Evolutionary conservation across 1,140 invertebrate genomes (phyloP), one percentile per base, ranked within the genome.

Genomic region (Rhagoletis pomonella): DNA sequence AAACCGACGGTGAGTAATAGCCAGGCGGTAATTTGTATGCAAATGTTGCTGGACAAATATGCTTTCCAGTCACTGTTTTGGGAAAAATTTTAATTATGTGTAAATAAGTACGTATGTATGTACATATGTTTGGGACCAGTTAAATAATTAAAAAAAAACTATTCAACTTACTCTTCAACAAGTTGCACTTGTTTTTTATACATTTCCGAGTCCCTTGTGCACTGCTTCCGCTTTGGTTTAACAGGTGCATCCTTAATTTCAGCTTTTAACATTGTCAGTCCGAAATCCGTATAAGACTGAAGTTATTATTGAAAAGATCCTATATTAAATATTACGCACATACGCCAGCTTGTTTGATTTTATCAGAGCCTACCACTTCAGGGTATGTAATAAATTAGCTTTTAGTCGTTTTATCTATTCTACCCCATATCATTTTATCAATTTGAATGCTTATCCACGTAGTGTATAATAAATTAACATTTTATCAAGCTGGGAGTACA

Each of bases 11-110:
- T 86, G 39, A 86, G 3, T 14, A 86, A 60, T 19, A 86, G 6
- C 59, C 84, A 86, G 29, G 84, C 84, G 58, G 60, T 64, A 6
- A 86, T 29, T 59, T 86, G 84, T 42, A 86, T 39, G 84, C 55
- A 86, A 17, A 2, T 62, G 17, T 86, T 59, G 44, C 10, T 86
- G 14, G 55, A 7, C n/a, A 55, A 55, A 19, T 29, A 10, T 9
- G 73, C 9, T 29, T 55, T 55, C 47, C 47, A 81, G 47, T 12
- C n/a, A 3, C 73, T 81, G 4, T 50, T 2, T 7, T 50, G n/a
- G 2, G 0, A 58, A 55, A 81, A 81, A 44, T 14, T 44, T 14
- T 44, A n/a, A 17, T 42, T 73, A 42, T n/a, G 42, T 73, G 4
- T 73, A 17, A 47, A 73, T 62, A 17, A 62, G 17, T 62, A 12